A percentile compares a stretch with the other conserved stretches of the same genome.
These are phyloP conservation scores for Vanessa tameamea DNA, from an alignment of 1,140 invertebrate genomes.

Conservation along the genomic window DNA sequence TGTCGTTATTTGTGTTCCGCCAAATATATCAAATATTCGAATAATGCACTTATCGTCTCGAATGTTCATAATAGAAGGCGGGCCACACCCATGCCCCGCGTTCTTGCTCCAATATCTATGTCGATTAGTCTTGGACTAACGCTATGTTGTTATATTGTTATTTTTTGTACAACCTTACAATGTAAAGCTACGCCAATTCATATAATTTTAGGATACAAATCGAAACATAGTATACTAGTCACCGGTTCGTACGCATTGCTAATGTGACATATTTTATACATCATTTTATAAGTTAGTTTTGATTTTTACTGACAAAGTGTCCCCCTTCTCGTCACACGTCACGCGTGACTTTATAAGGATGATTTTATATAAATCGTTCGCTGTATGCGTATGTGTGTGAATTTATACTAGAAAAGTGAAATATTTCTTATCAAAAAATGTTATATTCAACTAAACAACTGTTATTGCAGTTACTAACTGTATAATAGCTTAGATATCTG, in stretches of 20 bases:
- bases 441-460: background rate
- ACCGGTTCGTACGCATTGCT: too few relatives aligned
- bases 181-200: background rate
- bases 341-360: too few relatives aligned
- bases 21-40: slow-evolving; percentile 32
- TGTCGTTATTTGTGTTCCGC: slow-evolving; percentile 11
- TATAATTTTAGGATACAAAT: too few relatives aligned
- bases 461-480: background rate
- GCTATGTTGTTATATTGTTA: slow-evolving; percentile 20
- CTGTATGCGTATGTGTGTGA: too few relatives aligned
- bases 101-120: slow-evolving; percentile 58
- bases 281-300: too few relatives aligned
- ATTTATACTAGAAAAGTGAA: too few relatives aligned
- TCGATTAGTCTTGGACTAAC: slow-evolving; percentile 43
- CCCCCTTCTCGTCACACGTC: too few relatives aligned
- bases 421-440: too few relatives aligned
- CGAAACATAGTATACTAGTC: too few relatives aligned
- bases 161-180: background rate
- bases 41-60: slow-evolving; percentile 47
- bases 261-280: too few relatives aligned
- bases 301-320: too few relatives aligned
- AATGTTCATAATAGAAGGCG: slow-evolving; percentile 49
- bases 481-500: background rate
- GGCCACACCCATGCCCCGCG: slow-evolving; percentile 56
- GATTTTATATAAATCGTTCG: too few relatives aligned